Conservation (phyloP, 2,888 invertebrate genomes). For the Falcaria lacertinaria region DNA sequence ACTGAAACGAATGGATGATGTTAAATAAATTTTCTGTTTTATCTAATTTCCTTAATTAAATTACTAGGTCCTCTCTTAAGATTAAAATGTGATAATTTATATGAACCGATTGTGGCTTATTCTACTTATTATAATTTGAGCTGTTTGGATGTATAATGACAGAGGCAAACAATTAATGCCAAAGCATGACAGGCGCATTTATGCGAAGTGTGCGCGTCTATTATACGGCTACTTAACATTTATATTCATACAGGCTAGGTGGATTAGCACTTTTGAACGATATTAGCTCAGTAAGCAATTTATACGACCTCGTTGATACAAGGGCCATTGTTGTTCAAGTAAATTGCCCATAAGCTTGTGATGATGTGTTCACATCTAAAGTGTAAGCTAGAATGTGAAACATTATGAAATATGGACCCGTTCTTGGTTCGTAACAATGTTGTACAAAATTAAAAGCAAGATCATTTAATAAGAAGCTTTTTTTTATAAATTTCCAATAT, state of each 20-base stretch:
- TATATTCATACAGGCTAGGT: not conserved
- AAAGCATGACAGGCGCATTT: conserved; percentile 1
- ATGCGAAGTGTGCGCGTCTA: not conserved
- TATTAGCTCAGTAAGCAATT: conserved; percentile 1
- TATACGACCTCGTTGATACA: not conserved
- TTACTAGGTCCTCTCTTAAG: not conserved
- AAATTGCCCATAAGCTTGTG: not conserved
- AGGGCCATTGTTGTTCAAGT: not conserved
- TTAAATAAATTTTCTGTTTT: too few relatives aligned
- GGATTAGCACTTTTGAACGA: conserved; percentile 1
- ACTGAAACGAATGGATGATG: too few relatives aligned
- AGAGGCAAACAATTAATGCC: not conserved
- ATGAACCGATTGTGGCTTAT: not conserved
- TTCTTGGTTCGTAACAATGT: too few relatives aligned
- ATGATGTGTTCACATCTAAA: not conserved
- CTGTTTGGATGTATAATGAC: not conserved
- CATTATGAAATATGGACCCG: not conserved
- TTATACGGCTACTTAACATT: not conserved
- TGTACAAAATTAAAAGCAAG: too few relatives aligned
- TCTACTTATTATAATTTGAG: not conserved
- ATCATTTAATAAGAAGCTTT: too few relatives aligned
- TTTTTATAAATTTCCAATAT: too few relatives aligned
- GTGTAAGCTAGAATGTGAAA: not conserved
- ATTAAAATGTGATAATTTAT: not conserved
- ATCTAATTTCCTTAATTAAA: too few relatives aligned